A percentile compares a stretch with the other conserved stretches of the same genome.
Conservation (phyloP, 2,113 vertebrate genomes). For the Trachemys scripta region DNA sequence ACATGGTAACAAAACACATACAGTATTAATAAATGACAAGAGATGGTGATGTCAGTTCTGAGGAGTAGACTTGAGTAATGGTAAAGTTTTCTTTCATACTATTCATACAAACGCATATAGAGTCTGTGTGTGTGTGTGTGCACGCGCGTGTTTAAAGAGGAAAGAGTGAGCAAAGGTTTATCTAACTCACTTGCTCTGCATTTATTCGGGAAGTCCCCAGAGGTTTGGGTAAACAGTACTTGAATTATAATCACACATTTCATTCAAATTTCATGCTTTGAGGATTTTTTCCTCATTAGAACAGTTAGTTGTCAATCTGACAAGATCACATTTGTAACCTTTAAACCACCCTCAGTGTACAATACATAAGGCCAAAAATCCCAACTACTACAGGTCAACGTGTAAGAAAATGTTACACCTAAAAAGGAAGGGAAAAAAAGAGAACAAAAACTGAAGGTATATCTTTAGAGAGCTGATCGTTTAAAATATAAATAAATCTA, state of each 20-base stretch:
- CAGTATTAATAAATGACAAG: conserved; percentile 67
- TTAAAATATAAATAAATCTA: background rate
- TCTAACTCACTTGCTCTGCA: conserved; percentile 77
- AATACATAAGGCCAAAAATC: conserved; percentile 41
- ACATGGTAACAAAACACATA: conserved; percentile 59
- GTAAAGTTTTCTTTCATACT: conserved; percentile 55
- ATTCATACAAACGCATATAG: background rate
- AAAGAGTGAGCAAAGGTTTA: conserved; percentile 66
- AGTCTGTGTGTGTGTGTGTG: background rate
- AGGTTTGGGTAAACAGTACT: conserved; percentile 85
- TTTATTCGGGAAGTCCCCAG: conserved; percentile 79
- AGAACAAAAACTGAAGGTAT: background rate
- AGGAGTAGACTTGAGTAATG: conserved; percentile 24
- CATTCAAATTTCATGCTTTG: conserved; percentile 90
- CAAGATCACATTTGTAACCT: conserved; percentile 80
- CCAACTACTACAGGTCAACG: conserved; percentile 2
- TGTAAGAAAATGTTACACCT: background rate
- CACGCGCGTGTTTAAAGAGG: rapidly evolving
- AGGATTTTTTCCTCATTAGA: conserved; percentile 88
- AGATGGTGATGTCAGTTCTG: background rate
- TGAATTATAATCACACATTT: conserved; percentile 91
- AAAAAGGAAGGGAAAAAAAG: background rate
- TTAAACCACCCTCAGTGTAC: conserved; percentile 74
- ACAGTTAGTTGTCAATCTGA: conserved; percentile 84
- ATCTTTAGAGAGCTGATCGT: background rate